Evolutionary conservation across 2,113 vertebrate species (phyloP).

Genomic region (Desmodus rotundus): DNA sequence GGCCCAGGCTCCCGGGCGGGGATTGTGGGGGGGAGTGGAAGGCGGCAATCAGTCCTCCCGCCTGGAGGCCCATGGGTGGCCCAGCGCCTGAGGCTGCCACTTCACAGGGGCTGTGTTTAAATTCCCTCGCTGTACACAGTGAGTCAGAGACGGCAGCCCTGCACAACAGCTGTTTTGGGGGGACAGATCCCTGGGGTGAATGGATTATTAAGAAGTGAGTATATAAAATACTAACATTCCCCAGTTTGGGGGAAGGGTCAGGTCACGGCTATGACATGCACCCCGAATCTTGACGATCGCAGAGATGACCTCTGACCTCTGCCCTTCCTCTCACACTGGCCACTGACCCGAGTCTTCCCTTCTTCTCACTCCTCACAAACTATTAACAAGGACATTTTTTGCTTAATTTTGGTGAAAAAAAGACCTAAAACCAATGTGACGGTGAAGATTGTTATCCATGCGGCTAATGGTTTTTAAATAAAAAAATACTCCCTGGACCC

Average conservation of each 20-base stretch:
- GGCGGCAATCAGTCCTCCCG: accelerated
- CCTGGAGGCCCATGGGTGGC: background rate
- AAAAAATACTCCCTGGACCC: accelerated
- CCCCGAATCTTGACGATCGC: no score
- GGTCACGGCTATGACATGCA: no score
- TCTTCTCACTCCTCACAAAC: background rate
- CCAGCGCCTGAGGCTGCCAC: background rate
- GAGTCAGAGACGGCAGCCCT: background rate
- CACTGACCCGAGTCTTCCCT: background rate
- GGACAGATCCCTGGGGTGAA: background rate
- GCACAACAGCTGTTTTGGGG: background rate
- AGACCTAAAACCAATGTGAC: background rate
- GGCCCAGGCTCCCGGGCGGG: background rate
- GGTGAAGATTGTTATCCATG: background rate
- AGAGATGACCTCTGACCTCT: no score
- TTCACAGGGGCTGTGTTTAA: background rate
- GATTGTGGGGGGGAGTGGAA: no score
- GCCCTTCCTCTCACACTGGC: background rate
- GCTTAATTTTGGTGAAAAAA: background rate
- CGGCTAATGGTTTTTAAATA: background rate
- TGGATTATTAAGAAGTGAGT: background rate
- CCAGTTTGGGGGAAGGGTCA: no score
- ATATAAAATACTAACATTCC: background rate
- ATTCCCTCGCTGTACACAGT: background rate
- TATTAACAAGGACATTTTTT: background rate